phyloP scores from a whole-genome alignment of 1,140 invertebrate genomes.

The Paraescarpia echinospica region DNA sequence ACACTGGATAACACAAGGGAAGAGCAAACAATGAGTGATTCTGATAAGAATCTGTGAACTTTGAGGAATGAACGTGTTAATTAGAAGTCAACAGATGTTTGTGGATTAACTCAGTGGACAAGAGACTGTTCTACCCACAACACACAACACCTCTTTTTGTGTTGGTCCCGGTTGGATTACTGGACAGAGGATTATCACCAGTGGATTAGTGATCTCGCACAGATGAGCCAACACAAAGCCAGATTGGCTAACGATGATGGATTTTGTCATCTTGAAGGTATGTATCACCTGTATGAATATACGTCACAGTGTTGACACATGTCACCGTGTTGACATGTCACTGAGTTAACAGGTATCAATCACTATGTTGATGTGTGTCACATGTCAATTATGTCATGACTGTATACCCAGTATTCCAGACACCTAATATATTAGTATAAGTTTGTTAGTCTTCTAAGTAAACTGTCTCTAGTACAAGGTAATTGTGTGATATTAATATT shows the following conservation, averaged over 20 bases:
- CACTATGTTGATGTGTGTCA: too few relatives aligned
- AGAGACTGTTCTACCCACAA: neutral
- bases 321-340: too few relatives aligned
- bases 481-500: too few relatives aligned
- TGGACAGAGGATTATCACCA: neutral
- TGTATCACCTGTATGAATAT: too few relatives aligned
- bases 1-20: neutral
- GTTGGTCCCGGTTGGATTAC: neutral
- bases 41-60: neutral
- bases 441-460: too few relatives aligned
- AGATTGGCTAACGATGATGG: neutral
- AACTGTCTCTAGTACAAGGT: too few relatives aligned
- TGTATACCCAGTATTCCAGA: neutral
- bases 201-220: neutral
- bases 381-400: neutral
- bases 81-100: neutral
- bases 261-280: constrained; percentile 6
- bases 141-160: neutral
- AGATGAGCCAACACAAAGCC: neutral
- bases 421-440: too few relatives aligned
- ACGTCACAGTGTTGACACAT: too few relatives aligned
- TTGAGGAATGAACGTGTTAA: neutral
- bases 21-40: neutral
- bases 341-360: too few relatives aligned
- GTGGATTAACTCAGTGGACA: neutral